Evolutionary conservation across 2,888 invertebrate species (phyloP), one percentile per base, ranked within the genome.

Genomic region (Antheraea assamensis): DNA sequence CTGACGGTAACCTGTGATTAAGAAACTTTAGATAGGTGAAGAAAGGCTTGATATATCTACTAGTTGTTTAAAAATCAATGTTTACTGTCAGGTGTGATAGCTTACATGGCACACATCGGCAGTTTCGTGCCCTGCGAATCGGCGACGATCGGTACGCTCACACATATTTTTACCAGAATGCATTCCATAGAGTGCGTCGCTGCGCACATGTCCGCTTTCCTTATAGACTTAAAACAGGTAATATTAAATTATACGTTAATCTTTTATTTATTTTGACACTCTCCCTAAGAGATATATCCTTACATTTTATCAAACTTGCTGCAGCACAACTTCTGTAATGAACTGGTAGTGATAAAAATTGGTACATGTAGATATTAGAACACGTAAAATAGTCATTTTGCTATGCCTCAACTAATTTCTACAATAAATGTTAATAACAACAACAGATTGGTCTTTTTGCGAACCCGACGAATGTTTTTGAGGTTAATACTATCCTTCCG

Each of bases 21-120:
- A 52, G 19, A 19, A 19, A 3, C 19, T 21, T 3, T n/a, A 19
- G 52, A 21, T 52, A 52, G 21, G 8, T 52, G 10, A 7, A 42
- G 42, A 42, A 42, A 52, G 21, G 52, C 52, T 52, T 7, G 4
- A 21, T 52, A 21, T 5, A 21, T 52, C 52, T 52, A 1, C 52
- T 21, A 52, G 5, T 21, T 52, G 21, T 52, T 21, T 21, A 21
- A n/a, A 52, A 8, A 8, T 52, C 13, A n/a, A 17, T 27, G 52
- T 71, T 70, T 70, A 21, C 61, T 27, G 70, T 71, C 80, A 94
- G 93, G 97, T 24, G 86, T 98, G 73, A 96, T 98, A 79, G 96
- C 97, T 3, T 98, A 97, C 89, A 93, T 99, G 93, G 97, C 98
- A 0, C 98, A 98, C 85, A 95, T 98, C 75, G 99, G 99, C 35